Conservation (phyloP, 2,888 invertebrate species). For the Nymphalis urticae region DNA sequence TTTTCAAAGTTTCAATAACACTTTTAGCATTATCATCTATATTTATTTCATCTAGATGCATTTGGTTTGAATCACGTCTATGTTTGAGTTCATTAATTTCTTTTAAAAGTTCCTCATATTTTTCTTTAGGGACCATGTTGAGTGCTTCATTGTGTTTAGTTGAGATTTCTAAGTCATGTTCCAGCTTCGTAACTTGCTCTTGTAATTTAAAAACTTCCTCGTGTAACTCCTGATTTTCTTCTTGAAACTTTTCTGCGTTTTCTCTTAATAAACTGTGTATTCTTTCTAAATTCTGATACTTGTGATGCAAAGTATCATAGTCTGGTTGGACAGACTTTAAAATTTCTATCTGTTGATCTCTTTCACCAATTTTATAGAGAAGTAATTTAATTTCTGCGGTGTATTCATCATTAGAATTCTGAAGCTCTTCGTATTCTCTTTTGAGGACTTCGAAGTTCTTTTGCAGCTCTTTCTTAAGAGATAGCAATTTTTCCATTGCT, state of each 20-base stretch:
- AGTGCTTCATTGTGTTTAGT: conserved; percentile 56
- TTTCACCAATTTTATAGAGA: conserved; percentile 66
- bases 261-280: conserved; percentile 69
- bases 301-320: conserved; percentile 69
- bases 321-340: conserved; percentile 55
- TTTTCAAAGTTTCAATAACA: conserved; percentile 74
- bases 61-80: conserved; percentile 56
- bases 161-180: conserved; percentile 69
- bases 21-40: conserved; percentile 78
- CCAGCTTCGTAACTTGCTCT: conserved; percentile 72
- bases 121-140: conserved; percentile 62
- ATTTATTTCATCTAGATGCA: conserved; percentile 69
- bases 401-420: conserved; percentile 71
- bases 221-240: conserved; percentile 78
- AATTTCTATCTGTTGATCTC: conserved; percentile 67
- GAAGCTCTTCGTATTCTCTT: conserved; percentile 72
- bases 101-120: conserved; percentile 63
- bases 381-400: conserved; percentile 69
- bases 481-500: conserved; percentile 83
- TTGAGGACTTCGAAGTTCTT: conserved; percentile 75
- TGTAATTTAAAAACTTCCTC: conserved; percentile 77
- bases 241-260: conserved; percentile 77
- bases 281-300: conserved; percentile 75
- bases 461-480: conserved; percentile 79
- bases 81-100: conserved; percentile 63